phyloP scores from a whole-genome alignment of 2,113 vertebrate genomes.

The Crotalus helleri region DNA sequence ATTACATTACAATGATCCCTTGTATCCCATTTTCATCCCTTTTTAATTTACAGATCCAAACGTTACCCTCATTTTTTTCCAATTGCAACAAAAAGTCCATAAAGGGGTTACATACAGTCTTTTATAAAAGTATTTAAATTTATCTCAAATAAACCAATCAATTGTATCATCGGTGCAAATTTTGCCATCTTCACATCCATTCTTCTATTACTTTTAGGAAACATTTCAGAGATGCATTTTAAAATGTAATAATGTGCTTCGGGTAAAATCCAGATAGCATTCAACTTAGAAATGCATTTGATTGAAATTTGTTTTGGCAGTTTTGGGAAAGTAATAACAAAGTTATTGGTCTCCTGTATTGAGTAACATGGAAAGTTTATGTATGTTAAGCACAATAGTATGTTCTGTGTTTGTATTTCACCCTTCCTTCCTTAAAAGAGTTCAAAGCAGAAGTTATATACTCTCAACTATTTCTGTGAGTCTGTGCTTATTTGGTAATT shows the following conservation, averaged over 20 bases:
- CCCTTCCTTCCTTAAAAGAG: not conserved
- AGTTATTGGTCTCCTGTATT: not conserved
- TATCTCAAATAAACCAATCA: not conserved
- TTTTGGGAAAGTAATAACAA: not conserved
- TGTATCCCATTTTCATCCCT: not conserved
- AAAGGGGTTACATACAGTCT: not conserved
- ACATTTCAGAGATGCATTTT: not conserved
- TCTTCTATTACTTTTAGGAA: not conserved
- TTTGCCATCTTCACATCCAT: not conserved
- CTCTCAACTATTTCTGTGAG: not conserved
- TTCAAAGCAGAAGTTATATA: not conserved
- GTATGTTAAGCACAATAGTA: not conserved
- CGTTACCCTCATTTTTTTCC: not conserved
- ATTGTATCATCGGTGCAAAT: not conserved
- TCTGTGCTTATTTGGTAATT: not conserved
- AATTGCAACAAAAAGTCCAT: not conserved
- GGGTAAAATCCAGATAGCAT: not conserved
- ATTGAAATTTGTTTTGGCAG: not conserved
- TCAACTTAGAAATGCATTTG: not conserved
- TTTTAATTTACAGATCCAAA: not conserved
- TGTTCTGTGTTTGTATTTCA: not conserved
- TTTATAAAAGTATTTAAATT: not conserved
- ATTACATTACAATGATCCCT: not conserved
- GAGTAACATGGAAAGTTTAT: not conserved
- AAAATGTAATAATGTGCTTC: not conserved